Conservation (phyloP, 2,113 vertebrate genomes). For the Alectura lathami region DNA sequence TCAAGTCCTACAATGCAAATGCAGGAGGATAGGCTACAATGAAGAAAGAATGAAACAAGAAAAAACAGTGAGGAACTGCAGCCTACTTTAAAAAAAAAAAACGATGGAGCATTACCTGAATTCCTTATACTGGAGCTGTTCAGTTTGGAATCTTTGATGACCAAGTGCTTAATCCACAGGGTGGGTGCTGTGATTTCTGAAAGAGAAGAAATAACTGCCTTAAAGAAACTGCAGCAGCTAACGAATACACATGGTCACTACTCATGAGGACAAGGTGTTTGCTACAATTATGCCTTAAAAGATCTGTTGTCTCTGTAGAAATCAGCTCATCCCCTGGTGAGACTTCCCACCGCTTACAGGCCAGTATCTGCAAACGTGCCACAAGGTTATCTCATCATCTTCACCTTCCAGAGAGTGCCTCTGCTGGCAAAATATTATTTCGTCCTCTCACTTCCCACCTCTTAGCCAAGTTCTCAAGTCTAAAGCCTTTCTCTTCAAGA, state of each 20-base stretch:
- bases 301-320: background rate
- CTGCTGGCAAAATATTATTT: background rate
- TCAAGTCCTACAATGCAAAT: background rate
- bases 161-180: constrained; percentile 94
- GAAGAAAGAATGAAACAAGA: background rate
- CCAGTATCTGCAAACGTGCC: background rate
- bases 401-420: background rate
- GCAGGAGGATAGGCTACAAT: background rate
- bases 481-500: background rate
- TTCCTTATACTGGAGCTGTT: constrained; percentile 88
- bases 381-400: background rate
- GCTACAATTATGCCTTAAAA: background rate
- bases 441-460: background rate
- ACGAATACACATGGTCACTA: background rate
- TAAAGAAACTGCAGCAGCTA: background rate
- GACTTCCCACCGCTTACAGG: background rate
- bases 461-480: background rate
- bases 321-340: background rate
- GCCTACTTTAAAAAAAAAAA: background rate
- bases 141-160: constrained; percentile 89
- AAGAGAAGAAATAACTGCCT: constrained; percentile 15
- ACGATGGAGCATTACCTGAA: constrained; percentile 79
- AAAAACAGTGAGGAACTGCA: background rate
- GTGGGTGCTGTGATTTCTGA: constrained; percentile 96
- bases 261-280: background rate